Evolutionary conservation across 2,113 vertebrate species (phyloP), one percentile per base, ranked within the genome.

Genomic region (Tauraco erythrolophus): DNA sequence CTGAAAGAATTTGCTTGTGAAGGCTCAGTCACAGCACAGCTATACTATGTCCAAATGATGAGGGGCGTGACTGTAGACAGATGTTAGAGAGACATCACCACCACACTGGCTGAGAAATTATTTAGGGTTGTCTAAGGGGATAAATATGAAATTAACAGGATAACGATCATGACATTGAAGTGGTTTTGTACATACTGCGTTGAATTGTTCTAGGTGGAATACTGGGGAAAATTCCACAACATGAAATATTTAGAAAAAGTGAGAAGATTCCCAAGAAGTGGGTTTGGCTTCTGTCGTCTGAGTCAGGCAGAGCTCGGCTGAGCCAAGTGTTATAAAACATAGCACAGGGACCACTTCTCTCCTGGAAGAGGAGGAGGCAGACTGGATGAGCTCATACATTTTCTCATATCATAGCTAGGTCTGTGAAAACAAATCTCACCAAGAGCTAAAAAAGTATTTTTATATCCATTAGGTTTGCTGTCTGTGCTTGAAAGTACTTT

Each of bases 381-480:
- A 51, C 43, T 54, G 61, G 33, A 72, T 94, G 76, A 87, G 58
- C 57, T 92, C 58, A 92, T 76, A 22, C 30, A 8, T 92, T 80
- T 92, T 93, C 71, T 81, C 46, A 11, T 87, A 76, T 61, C 80
- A 43, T 71, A 88, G 61, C 58, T 76, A 71, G 35, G 24, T 65
- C 70, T 88, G 22, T 78, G 74, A 88, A 96, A 94, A 93, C n/a
- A 90, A 92, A 95, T 53, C 77, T 90, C 84, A 77, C 41, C 51
- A 84, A 92, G 39, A 86, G 61, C 71, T 95, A 64, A 53, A 37
- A 94, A 61, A 61, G 45, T 39, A 39, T 56, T 84, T 89, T 95
- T 78, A 86, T 88, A 89, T 74, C 94, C 77, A 94, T 92, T 95
- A 92, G 66, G 62, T 85, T 94, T 97, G 69, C 64, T 86, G 31